These are phyloP conservation scores for Tympanoctomys barrerae DNA, from an alignment of 2,797 vertebrate species.

Conservation along the genomic window DNA sequence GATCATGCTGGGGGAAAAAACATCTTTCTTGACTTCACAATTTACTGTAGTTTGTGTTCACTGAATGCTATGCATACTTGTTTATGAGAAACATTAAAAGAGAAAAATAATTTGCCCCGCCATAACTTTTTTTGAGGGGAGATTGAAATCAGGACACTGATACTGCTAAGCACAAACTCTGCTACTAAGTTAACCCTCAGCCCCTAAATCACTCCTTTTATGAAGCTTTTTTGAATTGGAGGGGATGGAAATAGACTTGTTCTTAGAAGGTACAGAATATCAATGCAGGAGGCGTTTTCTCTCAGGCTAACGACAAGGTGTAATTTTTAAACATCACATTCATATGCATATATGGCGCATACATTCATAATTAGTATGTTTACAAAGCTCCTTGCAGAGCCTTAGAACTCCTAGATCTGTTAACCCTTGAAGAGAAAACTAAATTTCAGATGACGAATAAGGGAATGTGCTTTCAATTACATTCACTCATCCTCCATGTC, in stretches of 20 bases:
- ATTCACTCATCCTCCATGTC: neutral
- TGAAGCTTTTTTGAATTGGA: conserved; percentile 12
- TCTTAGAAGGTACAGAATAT: conserved; percentile 72
- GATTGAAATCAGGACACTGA: neutral
- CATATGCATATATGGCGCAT: conserved; percentile 62
- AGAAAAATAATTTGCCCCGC: conserved; percentile 39
- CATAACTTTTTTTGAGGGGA: neutral
- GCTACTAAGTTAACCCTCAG: neutral
- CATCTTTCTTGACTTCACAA: conserved; percentile 44
- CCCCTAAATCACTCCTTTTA: conserved; percentile 51
- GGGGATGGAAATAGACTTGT: neutral
- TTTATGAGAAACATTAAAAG: conserved; percentile 62
- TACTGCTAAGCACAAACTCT: neutral
- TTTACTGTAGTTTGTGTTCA: conserved; percentile 69
- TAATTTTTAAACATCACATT: conserved; percentile 75
- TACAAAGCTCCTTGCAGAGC: conserved; percentile 66
- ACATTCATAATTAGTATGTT: conserved; percentile 77
- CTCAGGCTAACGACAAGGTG: conserved; percentile 59
- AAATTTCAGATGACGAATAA: neutral
- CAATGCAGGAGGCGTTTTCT: conserved; percentile 57
- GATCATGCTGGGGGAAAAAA: neutral
- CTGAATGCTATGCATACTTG: conserved; percentile 51
- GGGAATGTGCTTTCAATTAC: conserved; percentile 21
- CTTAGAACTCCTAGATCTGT: conserved; percentile 57
- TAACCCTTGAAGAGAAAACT: conserved; percentile 64